Evolutionary conservation across 2,888 invertebrate genomes (phyloP).

Genomic region (Xestia sexstrigata): DNA sequence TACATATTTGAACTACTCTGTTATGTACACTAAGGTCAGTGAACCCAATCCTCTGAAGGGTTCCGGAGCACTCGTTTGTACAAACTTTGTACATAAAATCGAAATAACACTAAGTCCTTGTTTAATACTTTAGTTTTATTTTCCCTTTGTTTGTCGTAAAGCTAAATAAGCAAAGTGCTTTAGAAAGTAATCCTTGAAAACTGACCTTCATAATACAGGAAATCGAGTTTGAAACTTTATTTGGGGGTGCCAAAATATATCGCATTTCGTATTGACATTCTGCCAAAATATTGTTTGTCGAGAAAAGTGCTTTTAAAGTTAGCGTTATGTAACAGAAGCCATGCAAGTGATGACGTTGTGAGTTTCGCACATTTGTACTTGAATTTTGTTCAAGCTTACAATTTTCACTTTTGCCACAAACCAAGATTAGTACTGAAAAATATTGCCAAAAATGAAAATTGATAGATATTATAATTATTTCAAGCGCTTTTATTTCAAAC

Average conservation of each 20-base stretch:
- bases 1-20: conserved; percentile 19
- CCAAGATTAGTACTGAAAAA: not conserved
- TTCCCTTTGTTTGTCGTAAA: conserved; percentile 41
- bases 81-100: conserved; percentile 50
- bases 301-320: conserved; percentile 46
- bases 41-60: conserved; percentile 42
- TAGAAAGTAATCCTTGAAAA: conserved; percentile 12
- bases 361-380: not conserved
- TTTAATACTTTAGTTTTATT: conserved; percentile 55
- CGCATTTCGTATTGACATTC: conserved; percentile 29
- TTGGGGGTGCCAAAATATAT: conserved; percentile 28
- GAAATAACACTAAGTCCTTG: conserved; percentile 49
- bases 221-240: conserved; percentile 41
- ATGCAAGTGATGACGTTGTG: not conserved
- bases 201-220: conserved; percentile 36
- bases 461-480: not conserved
- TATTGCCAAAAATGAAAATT: not conserved
- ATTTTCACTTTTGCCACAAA: not conserved
- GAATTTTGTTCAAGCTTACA: not conserved
- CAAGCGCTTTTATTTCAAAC: not conserved
- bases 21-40: conserved; percentile 42
- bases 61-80: conserved; percentile 29
- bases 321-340: conserved; percentile 9
- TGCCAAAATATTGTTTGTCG: conserved; percentile 48
- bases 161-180: conserved; percentile 34